phyloP scores from a whole-genome alignment of 2,888 invertebrate genomes.

The Aphodius sticticus region DNA sequence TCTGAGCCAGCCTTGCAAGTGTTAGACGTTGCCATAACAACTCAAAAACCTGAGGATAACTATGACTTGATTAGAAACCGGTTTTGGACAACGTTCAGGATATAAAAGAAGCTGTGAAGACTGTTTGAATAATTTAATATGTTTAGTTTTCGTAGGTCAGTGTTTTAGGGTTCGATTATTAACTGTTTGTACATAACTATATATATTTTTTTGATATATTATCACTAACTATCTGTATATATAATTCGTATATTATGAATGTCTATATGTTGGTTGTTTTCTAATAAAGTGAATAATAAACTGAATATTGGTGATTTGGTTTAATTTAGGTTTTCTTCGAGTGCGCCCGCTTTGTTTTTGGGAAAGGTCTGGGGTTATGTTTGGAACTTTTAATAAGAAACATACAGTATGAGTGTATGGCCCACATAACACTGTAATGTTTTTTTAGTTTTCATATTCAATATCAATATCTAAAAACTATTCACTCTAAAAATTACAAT shows the following conservation, averaged over 20 bases:
- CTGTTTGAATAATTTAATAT: constrained; percentile 4
- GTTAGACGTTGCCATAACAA: constrained; percentile 54
- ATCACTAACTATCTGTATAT: neutral
- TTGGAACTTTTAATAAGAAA: no score
- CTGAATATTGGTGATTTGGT: neutral
- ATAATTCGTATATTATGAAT: constrained; percentile 4
- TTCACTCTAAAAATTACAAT: no score
- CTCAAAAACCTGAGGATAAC: constrained; percentile 51
- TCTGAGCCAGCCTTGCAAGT: constrained; percentile 51
- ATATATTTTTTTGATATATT: neutral
- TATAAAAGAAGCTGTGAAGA: neutral
- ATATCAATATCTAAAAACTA: no score
- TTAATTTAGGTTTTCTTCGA: no score
- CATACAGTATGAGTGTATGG: no score
- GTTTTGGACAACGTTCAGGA: constrained; percentile 43
- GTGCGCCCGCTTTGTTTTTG: no score
- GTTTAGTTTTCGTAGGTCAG: neutral
- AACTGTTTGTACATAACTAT: neutral
- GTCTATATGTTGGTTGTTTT: constrained; percentile 4
- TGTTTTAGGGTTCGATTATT: neutral
- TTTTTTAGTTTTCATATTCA: no score
- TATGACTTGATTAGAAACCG: constrained; percentile 53
- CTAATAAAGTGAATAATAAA: neutral
- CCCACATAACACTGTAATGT: no score
- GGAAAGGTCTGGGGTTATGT: no score